Evolutionary conservation across 2,888 invertebrate species (phyloP).

Genomic region (Autographa gamma): DNA sequence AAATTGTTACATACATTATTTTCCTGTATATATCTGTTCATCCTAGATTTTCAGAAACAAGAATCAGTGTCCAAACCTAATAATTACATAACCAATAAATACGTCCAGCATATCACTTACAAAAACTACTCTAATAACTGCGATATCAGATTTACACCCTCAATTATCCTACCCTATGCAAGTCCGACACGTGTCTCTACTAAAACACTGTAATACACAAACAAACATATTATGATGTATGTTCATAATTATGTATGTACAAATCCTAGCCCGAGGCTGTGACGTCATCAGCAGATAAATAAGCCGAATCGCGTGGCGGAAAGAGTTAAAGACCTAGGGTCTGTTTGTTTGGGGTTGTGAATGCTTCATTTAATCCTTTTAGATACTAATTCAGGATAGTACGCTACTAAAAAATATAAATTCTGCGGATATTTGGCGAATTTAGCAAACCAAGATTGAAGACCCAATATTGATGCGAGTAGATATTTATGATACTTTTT

Average conservation of each 20-base stretch:
- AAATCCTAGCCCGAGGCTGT: background rate
- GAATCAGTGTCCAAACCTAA: background rate
- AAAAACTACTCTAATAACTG: background rate
- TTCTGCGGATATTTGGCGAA: too few relatives aligned
- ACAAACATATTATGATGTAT: background rate
- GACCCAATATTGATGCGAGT: too few relatives aligned
- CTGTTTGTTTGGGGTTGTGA: background rate
- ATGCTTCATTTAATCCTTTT: background rate
- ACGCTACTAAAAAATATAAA: too few relatives aligned
- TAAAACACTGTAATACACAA: conserved; percentile 2
- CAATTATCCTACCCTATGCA: background rate
- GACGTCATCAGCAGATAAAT: conserved; percentile 1
- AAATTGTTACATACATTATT: too few relatives aligned
- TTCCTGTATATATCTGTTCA: too few relatives aligned
- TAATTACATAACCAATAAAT: background rate
- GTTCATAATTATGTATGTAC: background rate
- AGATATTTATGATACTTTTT: too few relatives aligned
- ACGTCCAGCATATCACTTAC: background rate
- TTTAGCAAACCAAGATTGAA: too few relatives aligned
- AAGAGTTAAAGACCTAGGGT: background rate
- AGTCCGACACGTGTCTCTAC: background rate
- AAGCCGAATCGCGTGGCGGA: conserved; percentile 4
- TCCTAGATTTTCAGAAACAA: too few relatives aligned
- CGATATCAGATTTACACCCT: background rate
- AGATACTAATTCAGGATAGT: background rate